Percentiles rank a stretch among this genome's conserved stretches.
Conservation (phyloP, 2,113 vertebrate genomes). For the Typhlomys cinereus region DNA sequence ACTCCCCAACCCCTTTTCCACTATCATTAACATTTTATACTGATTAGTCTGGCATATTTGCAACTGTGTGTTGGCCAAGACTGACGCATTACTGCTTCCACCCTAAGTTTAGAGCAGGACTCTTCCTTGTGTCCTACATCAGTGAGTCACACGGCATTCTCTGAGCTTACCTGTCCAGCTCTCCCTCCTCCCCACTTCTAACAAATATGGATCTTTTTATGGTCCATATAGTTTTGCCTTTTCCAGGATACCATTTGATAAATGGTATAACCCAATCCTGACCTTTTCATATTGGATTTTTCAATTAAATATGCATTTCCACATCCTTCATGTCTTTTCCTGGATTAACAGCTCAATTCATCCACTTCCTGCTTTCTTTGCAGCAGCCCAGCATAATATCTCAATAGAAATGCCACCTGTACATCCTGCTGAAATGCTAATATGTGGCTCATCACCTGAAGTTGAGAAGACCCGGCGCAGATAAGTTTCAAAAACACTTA, state of each 20-base stretch:
- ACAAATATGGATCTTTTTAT: neutral
- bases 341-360: neutral
- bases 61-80: neutral
- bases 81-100: neutral
- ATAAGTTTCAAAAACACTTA: conserved; percentile 79
- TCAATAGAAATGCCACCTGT: neutral
- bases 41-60: neutral
- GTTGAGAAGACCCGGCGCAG: neutral
- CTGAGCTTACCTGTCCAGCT: no score
- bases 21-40: no score
- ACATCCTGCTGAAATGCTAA: neutral
- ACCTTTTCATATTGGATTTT: neutral
- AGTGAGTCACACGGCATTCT: neutral
- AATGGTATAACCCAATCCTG: neutral
- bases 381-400: neutral
- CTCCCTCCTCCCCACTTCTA: neutral
- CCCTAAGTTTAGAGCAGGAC: neutral
- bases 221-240: neutral
- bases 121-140: neutral
- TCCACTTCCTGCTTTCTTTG: neutral
- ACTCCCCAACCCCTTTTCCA: neutral
- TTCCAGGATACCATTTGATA: no score
- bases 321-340: neutral
- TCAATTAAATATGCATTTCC: neutral
- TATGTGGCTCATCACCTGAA: neutral